phyloP scores from a whole-genome alignment of 2,797 vertebrate genomes.

The Anabacerthia variegaticeps region DNA sequence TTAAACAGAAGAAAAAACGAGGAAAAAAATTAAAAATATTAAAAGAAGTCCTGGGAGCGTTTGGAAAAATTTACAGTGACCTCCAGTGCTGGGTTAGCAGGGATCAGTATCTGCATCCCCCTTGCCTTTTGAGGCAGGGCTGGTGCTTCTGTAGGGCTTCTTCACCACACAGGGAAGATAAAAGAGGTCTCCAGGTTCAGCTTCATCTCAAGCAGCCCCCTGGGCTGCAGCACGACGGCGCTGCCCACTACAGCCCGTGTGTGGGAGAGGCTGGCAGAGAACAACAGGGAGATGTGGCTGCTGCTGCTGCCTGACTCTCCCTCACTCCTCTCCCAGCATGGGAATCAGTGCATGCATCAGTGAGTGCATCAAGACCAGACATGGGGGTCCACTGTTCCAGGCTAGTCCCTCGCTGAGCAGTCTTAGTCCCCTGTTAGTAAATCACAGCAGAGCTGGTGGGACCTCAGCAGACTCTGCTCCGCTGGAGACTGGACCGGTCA shows the following conservation, averaged over 20 bases:
- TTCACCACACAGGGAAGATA: accelerated
- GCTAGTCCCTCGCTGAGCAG: accelerated
- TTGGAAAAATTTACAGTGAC: neutral
- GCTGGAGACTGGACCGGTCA: neutral
- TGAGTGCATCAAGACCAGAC: accelerated
- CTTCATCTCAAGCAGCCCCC: neutral
- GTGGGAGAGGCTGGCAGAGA: neutral
- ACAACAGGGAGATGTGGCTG: accelerated
- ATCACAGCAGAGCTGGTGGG: neutral
- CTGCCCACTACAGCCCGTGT: neutral
- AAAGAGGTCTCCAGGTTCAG: neutral
- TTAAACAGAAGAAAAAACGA: neutral
- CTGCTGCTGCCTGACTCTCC: neutral
- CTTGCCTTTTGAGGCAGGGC: neutral
- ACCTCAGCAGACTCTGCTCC: neutral
- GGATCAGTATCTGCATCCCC: neutral
- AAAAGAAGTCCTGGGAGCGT: accelerated
- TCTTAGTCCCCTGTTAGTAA: neutral
- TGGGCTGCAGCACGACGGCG: accelerated
- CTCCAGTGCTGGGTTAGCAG: neutral
- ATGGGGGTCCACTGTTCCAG: accelerated
- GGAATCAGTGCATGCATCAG: accelerated
- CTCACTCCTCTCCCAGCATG: accelerated
- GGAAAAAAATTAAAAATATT: accelerated
- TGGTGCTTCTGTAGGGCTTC: neutral